Evolutionary conservation across 2,888 invertebrate species (phyloP).

Genomic region (Philhelius pedissequus): DNA sequence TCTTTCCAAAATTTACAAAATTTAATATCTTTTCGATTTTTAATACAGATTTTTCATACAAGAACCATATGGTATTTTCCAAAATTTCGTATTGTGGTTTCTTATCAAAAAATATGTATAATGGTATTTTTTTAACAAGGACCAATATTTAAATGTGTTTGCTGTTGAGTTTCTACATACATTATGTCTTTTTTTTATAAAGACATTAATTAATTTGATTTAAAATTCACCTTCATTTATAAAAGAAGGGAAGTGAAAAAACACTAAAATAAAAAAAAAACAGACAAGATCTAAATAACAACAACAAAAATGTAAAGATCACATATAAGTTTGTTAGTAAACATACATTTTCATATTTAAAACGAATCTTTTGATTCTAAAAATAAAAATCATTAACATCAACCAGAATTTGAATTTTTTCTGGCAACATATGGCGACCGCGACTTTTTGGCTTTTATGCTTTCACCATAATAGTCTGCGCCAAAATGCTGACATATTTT

Average conservation of each 20-base stretch:
- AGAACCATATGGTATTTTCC: no score
- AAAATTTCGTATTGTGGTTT: no score
- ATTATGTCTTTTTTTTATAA: background rate
- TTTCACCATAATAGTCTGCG: background rate
- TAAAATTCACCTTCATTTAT: no score
- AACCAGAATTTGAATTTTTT: background rate
- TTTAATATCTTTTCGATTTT: no score
- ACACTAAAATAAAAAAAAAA: background rate
- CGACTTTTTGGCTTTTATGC: background rate
- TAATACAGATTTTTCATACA: no score
- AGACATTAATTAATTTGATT: background rate
- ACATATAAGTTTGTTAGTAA: slow-evolving; percentile 42
- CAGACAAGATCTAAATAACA: background rate
- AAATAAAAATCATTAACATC: slow-evolving; percentile 26
- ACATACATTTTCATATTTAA: slow-evolving; percentile 13
- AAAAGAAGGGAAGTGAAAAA: background rate
- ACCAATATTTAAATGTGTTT: no score
- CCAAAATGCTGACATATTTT: background rate
- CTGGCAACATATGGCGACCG: slow-evolving; percentile 22
- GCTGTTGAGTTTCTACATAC: no score
- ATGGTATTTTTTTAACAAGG: no score
- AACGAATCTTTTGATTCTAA: slow-evolving; percentile 42
- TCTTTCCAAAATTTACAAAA: no score
- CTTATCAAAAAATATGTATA: no score
- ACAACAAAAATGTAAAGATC: slow-evolving; percentile 26